A percentile compares a stretch with the other conserved stretches of the same genome.
Evolutionary conservation across 2,888 invertebrate species (phyloP).

Genomic region (Lamproptera curius): DNA sequence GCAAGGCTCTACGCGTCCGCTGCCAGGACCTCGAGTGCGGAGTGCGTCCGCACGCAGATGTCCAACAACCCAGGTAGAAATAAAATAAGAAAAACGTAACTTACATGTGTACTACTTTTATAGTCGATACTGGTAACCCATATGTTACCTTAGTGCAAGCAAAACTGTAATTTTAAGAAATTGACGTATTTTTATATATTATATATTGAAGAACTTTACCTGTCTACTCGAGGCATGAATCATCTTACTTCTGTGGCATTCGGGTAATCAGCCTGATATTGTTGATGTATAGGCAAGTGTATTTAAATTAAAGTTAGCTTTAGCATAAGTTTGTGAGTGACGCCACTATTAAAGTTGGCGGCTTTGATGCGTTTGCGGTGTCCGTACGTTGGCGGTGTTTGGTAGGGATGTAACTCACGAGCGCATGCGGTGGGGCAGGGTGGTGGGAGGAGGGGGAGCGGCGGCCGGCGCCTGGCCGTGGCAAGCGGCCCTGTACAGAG

Average conservation of each 20-base stretch:
- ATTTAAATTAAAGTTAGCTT: too few species aligned
- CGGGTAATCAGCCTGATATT: too few species aligned
- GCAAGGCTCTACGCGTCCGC: conserved; percentile 81
- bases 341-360: background rate
- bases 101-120: too few species aligned
- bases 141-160: too few species aligned
- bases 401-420: conserved; percentile 48
- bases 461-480: conserved; percentile 89
- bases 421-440: conserved; percentile 79
- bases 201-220: too few species aligned
- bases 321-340: background rate
- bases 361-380: background rate
- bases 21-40: conserved; percentile 85
- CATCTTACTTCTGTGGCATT: too few species aligned
- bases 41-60: conserved; percentile 80
- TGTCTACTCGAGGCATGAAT: too few species aligned
- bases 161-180: too few species aligned
- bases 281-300: too few species aligned
- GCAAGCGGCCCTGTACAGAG: conserved; percentile 91
- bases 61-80: conserved; percentile 84
- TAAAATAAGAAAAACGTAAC: too few species aligned
- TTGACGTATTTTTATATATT: too few species aligned
- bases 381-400: conserved; percentile 71
- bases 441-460: conserved; percentile 88
- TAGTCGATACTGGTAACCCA: too few species aligned